Base-by-base conservation (phyloP, 2,888 invertebrate genomes). In the Dryocosmus kuriphilus region DNA sequence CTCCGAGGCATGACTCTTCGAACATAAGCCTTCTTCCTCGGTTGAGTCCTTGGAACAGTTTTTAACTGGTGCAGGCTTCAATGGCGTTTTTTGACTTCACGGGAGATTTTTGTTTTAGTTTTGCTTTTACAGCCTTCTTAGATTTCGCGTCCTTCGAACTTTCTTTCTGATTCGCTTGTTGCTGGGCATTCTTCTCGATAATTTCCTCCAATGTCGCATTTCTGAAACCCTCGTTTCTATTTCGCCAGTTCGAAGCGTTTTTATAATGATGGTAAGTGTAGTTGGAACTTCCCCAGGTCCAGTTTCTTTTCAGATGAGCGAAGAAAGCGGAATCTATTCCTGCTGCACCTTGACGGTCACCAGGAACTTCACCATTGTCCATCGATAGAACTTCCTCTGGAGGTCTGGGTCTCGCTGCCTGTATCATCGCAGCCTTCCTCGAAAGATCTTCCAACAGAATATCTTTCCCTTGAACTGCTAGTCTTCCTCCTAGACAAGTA, bases 291-390 rank as follows among this genome's bases (percentile, higher is more conserved):
- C 84, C 89, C 93, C 93, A 93, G 41, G 93, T 93, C 95, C 95
- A 96, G 84, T 95, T 95, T 22, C 94, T 92, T 79, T 94, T 93
- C 5, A 95, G 89, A 86, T 95, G 95, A 0, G 94, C 91, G 92
- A 94, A 96, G 27, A 96, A 92, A 0, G 94, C 92, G 0, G 96
- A 95, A 88, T 96, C 95, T 0, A 96, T 91, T 0, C 97, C 96
- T 19, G 94, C 96, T 0, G 96, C 96, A 1, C 96, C 96, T 77
- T 93, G 91, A 6, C 92, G 92, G 92, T 97, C 96, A 0, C 97
- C 97, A 0, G 96, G 96, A 46, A 96, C 92, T 8, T 91, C 87
- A 0, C 95, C 95, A 7, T 84, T 90, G 84, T 95, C 95, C 61
- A 91, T 87, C 9, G 87, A 85, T 0, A 86, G 35, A 2, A 94